Evolutionary conservation across 2,113 vertebrate genomes (phyloP).

Genomic region (Psammodynastes pulverulentus): DNA sequence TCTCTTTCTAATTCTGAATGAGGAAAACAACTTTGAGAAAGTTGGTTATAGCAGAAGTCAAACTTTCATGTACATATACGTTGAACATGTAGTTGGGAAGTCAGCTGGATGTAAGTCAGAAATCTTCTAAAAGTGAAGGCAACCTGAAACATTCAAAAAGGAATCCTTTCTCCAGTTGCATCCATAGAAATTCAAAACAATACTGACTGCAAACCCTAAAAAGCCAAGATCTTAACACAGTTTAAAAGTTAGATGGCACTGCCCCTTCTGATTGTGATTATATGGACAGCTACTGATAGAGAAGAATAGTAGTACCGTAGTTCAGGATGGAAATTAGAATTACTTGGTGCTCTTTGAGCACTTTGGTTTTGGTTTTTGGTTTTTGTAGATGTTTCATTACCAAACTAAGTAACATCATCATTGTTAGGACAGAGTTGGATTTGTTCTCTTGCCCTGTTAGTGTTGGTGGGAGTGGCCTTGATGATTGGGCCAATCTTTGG

Average conservation of each 20-base stretch:
- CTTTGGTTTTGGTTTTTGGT: too few relatives aligned
- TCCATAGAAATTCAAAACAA: not conserved
- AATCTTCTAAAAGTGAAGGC: not conserved
- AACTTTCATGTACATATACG: not conserved
- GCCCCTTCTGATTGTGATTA: not conserved
- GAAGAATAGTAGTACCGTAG: too few relatives aligned
- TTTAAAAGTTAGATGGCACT: not conserved
- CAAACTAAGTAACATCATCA: too few relatives aligned
- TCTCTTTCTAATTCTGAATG: not conserved
- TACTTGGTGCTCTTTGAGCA: too few relatives aligned
- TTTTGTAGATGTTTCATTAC: too few relatives aligned
- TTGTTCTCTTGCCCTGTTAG: too few relatives aligned
- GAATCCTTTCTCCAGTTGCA: not conserved
- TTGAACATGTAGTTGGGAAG: not conserved
- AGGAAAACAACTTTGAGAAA: not conserved
- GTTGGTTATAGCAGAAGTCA: not conserved
- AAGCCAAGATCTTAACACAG: not conserved
- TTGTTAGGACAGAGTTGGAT: too few relatives aligned
- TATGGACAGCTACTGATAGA: not conserved
- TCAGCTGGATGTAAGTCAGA: not conserved
- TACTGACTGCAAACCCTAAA: not conserved
- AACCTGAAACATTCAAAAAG: not conserved
- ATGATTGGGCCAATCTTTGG: too few relatives aligned
- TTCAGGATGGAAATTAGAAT: too few relatives aligned
- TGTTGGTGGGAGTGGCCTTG: too few relatives aligned